These are phyloP conservation scores for Phymastichus coffea DNA, from an alignment of 1,140 invertebrate genomes.

Conservation along the genomic window DNA sequence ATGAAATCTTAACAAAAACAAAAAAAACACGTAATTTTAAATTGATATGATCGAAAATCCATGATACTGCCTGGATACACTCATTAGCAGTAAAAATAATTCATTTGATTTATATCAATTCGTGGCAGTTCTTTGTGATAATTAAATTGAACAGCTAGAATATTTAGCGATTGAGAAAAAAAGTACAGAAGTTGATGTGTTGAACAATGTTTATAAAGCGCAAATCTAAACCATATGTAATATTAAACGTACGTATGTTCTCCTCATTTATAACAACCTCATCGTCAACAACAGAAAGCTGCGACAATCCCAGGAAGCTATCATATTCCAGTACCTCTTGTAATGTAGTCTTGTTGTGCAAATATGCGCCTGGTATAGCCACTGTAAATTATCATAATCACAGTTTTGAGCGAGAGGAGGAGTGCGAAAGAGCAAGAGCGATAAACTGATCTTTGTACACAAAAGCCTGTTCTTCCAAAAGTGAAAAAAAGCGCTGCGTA, in stretches of 20 bases:
- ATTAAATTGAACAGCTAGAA: too few relatives aligned
- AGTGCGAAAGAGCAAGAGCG: neutral
- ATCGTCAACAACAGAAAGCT: conserved; percentile 1
- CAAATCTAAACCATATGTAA: too few relatives aligned
- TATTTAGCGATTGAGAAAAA: too few relatives aligned
- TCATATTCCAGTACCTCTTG: conserved; percentile 9
- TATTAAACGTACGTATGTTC: neutral
- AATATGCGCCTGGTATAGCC: neutral
- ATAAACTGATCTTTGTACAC: conserved; percentile 12
- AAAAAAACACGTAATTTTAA: conserved; percentile 12
- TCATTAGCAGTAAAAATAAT: too few relatives aligned
- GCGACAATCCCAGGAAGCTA: conserved; percentile 16
- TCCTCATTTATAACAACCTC: neutral
- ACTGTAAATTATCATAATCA: conserved; percentile 13
- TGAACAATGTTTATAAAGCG: neutral
- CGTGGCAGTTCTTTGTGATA: too few relatives aligned
- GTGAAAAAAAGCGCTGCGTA: neutral
- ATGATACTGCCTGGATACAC: too few relatives aligned
- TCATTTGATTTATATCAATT: too few relatives aligned
- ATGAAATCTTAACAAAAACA: too few relatives aligned
- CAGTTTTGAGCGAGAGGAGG: neutral
- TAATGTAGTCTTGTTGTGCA: conserved; percentile 2
- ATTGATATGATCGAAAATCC: conserved; percentile 1
- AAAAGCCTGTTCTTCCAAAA: conserved; percentile 26
- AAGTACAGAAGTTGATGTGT: too few relatives aligned